Evolutionary conservation across 2,888 invertebrate species (phyloP).

Genomic region (Dolichopus griseipennis): DNA sequence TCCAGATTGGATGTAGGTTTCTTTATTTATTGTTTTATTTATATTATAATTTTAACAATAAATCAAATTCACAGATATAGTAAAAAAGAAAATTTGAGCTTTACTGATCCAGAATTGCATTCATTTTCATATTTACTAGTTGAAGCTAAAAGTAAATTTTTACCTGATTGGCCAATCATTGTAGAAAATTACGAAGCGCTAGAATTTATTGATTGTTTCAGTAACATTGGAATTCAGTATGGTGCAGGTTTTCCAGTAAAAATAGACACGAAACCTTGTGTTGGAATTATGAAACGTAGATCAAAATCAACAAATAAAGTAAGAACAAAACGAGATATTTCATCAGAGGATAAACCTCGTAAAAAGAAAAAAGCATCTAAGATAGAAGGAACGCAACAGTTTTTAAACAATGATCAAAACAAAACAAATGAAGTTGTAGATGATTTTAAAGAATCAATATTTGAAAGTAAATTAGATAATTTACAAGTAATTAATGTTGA

Average conservation of each 20-base stretch:
- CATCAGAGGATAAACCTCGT: slow-evolving; percentile 1
- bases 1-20: slow-evolving; percentile 61
- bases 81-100: slow-evolving; percentile 66
- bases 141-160: slow-evolving; percentile 76
- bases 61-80: slow-evolving; percentile 52
- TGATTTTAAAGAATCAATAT: too few relatives aligned
- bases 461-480: too few relatives aligned
- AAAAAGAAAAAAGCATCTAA: slow-evolving; percentile 2
- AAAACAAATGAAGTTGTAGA: too few relatives aligned
- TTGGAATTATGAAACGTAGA: slow-evolving; percentile 67
- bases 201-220: slow-evolving; percentile 73
- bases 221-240: slow-evolving; percentile 71
- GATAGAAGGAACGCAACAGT: background rate
- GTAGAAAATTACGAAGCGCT: slow-evolving; percentile 63
- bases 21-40: slow-evolving; percentile 1
- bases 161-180: slow-evolving; percentile 60
- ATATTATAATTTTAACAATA: too few relatives aligned
- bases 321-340: slow-evolving; percentile 13
- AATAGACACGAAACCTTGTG: slow-evolving; percentile 72
- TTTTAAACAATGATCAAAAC: too few relatives aligned
- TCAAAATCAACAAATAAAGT: slow-evolving; percentile 10
- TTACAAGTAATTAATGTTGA: too few relatives aligned
- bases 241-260: slow-evolving; percentile 66
- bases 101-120: slow-evolving; percentile 56
- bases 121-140: slow-evolving; percentile 69